Conservation (phyloP, 2,888 invertebrate genomes). For the Anodontia alba region DNA sequence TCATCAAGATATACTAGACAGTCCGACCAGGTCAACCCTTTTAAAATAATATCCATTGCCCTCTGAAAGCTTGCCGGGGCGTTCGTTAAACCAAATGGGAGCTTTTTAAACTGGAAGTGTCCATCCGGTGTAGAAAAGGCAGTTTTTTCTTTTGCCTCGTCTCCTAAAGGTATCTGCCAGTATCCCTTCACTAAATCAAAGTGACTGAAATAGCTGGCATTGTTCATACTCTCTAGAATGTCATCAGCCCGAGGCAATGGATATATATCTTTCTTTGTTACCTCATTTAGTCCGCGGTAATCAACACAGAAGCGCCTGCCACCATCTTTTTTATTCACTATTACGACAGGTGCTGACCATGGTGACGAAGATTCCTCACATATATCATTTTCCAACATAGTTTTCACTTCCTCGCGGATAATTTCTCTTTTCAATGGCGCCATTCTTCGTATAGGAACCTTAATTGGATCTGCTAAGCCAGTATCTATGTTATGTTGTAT, state of each 20-base stretch:
- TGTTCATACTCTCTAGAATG: conserved; percentile 10
- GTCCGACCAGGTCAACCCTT: conserved; percentile 12
- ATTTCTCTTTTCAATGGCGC: conserved; percentile 13
- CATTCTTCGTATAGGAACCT: conserved; percentile 16
- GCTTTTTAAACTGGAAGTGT: conserved; percentile 15
- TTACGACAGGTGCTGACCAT: conserved; percentile 16
- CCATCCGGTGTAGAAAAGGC: conserved; percentile 23
- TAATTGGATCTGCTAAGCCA: conserved; percentile 20
- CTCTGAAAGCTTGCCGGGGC: conserved; percentile 23
- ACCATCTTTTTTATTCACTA: conserved; percentile 21
- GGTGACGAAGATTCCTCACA: conserved; percentile 13
- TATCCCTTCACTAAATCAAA: conserved; percentile 24
- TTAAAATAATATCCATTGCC: conserved; percentile 26
- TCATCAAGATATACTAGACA: conserved; percentile 31
- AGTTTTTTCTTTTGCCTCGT: conserved; percentile 17
- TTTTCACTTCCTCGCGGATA: conserved; percentile 18
- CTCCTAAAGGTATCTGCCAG: conserved; percentile 21
- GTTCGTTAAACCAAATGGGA: conserved; percentile 25
- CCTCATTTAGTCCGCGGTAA: neutral
- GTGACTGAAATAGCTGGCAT: conserved; percentile 6
- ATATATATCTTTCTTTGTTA: conserved; percentile 11
- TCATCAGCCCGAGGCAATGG: conserved; percentile 16
- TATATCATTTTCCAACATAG: conserved; percentile 19
- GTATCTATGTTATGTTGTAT: conserved; percentile 29
- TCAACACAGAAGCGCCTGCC: conserved; percentile 6